Base-by-base conservation (phyloP, 2,888 invertebrate species). In the Drosophila helvetica region DNA sequence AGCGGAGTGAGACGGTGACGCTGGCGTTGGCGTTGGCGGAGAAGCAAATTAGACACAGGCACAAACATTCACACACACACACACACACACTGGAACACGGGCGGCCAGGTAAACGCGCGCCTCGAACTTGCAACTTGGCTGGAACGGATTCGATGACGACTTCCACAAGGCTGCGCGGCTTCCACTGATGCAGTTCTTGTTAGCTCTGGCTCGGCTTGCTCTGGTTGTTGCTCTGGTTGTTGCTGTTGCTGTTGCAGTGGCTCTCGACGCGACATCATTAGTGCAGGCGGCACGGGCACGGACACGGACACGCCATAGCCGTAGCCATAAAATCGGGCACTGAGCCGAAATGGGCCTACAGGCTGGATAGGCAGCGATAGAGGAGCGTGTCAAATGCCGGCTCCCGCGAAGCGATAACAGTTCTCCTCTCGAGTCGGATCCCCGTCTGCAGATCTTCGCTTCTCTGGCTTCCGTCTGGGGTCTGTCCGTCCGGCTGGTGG, bases 211-310 rank as follows among this genome's bases (percentile, higher is more conserved):
- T 54, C 38, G 58, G 51, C n/a, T n/a, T n/a, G 57, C 7, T 52
- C 57, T 47, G 15, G 59, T n/a, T n/a, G n/a, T n/a, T n/a, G n/a
- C 18, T 27, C 22, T 22, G 5, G 22, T 5, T 22, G 53, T 25
- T 48, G 62, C 51, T 47, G 64, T 30, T 57, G 55, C 38, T 46
- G 61, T 63, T 51, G 73, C 51, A 48, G 22, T 48, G 42, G 17
- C 8, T 38, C 17, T 30, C 66, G 86, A 74, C 83, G 83, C 83
- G 89, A 84, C 83, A 84, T 84, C 89, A 84, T 84, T 84, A 84
- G 83, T 87, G 74, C 58, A 57, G 77, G 70, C 79, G 77, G 77
- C 77, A 71, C 65, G 75, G 73, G 68, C 77, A 68, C 72, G 67
- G 77, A 74, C 77, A 71, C 65, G 75, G 73, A 64, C 77, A 68